phyloP scores from a whole-genome alignment of 2,113 vertebrate species.

The Chaetodon trifascialis region DNA sequence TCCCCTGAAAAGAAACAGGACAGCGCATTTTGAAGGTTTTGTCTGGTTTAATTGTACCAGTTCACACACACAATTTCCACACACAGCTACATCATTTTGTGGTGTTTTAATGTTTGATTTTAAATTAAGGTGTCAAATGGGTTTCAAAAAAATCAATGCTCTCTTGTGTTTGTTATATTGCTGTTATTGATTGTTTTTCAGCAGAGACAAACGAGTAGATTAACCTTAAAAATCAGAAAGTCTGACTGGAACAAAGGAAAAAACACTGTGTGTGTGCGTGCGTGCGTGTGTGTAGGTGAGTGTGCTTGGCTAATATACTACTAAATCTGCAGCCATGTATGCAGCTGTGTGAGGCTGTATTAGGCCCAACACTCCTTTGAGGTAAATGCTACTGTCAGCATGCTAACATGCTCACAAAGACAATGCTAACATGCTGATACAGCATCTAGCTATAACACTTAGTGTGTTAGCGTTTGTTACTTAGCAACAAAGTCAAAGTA shows the following conservation, averaged over 20 bases:
- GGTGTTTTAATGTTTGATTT: neutral
- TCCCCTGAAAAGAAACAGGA: neutral
- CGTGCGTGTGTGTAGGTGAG: too few species aligned
- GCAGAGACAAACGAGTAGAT: neutral
- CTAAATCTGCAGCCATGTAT: neutral
- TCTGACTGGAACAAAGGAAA: neutral
- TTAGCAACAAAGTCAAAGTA: neutral
- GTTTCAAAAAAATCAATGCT: neutral
- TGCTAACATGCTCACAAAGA: neutral
- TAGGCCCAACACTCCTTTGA: neutral
- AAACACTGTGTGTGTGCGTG: too few species aligned
- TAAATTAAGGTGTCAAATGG: neutral
- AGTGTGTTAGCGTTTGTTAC: neutral
- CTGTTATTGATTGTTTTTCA: constrained; percentile 7
- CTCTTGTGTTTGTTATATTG: neutral
- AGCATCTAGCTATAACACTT: neutral
- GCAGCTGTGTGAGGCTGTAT: neutral
- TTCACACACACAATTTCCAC: neutral
- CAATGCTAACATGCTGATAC: neutral
- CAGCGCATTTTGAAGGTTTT: neutral
- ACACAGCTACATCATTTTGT: neutral
- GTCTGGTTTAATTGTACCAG: neutral
- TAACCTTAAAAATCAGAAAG: neutral
- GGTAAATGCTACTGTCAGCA: neutral
- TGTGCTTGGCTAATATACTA: neutral